Evolutionary conservation across 2,888 invertebrate genomes (phyloP), one percentile per base, ranked within the genome.

Genomic region (Netelia inedita): DNA sequence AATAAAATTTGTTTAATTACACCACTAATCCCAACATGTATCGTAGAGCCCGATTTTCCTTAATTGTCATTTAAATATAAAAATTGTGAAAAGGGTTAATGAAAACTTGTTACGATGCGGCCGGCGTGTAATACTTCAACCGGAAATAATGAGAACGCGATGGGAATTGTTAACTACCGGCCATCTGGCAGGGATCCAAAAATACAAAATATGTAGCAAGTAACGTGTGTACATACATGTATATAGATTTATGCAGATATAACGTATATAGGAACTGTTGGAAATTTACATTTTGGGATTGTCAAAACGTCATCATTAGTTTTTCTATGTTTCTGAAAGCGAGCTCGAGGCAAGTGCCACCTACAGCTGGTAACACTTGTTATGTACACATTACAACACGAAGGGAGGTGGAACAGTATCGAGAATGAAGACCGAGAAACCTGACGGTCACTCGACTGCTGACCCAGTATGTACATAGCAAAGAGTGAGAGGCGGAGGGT

Each of bases 131-230:
- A 61, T 55, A 46, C 19, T 61, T 65, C 28, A 59, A 63, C 66
- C 66, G 76, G 80, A 84, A 76, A 84, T 72, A 80, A 84, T 68
- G 80, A 76, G 46, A 59, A 75, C 19, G 53, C 59, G 16, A 19
- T 21, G 57, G 68, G 50, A 84, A 63, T 72, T 68, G 73, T 57
- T 61, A 72, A 59, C 80, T 76, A 80, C 46, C 21, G 72, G 63
- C 23, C 46, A 72, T 72, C 71, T 84, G 83, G 83, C 76, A 53
- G n/a, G 41, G 14, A 46, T 76, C 80, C 83, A 84, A 76, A 69
- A 55, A 63, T 35, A 55, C 69, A 41, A 79, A 69, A 69, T 69
- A 73, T 75, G 23, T 23, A 59, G 23, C 11, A 79, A 74, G 23
- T 81, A 10, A 69, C 35, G 41, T 53, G 14, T 59, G 35, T 53